Percentiles rank a stretch among this genome's conserved stretches.
Evolutionary conservation across 2,888 invertebrate genomes (phyloP).

Genomic region (Oscheius sp.): DNA sequence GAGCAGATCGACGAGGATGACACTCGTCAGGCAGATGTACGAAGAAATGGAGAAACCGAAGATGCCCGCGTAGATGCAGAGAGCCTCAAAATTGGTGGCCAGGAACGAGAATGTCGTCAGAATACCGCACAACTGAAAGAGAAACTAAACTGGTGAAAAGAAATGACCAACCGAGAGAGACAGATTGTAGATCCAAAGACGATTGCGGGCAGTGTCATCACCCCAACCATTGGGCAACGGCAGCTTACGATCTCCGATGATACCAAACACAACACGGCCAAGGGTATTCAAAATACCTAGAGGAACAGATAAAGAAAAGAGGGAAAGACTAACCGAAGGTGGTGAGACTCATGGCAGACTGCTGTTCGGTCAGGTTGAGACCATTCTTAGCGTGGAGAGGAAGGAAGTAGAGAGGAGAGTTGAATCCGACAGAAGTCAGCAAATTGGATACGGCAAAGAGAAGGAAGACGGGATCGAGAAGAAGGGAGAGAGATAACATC

Average conservation of each 20-base stretch:
- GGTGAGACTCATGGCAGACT: slow-evolving; percentile 61
- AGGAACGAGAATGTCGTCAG: slow-evolving; percentile 86
- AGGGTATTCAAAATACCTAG: slow-evolving; percentile 86
- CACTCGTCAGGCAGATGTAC: slow-evolving; percentile 95
- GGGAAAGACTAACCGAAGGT: slow-evolving; percentile 57
- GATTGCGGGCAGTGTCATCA: slow-evolving; percentile 85
- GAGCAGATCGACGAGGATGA: slow-evolving; percentile 93
- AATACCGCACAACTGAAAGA: slow-evolving; percentile 82
- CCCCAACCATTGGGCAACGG: slow-evolving; percentile 77
- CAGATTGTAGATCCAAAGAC: slow-evolving; percentile 88
- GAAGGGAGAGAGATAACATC: slow-evolving; percentile 87
- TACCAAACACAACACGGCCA: slow-evolving; percentile 89
- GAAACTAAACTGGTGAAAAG: background rate
- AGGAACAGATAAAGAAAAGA: slow-evolving; percentile 30
- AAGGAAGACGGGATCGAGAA: slow-evolving; percentile 87
- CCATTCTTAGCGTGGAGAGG: slow-evolving; percentile 60
- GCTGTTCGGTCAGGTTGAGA: slow-evolving; percentile 40
- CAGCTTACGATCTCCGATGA: slow-evolving; percentile 73
- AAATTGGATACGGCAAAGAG: slow-evolving; percentile 93
- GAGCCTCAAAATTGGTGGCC: slow-evolving; percentile 81
- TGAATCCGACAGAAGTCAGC: slow-evolving; percentile 92
- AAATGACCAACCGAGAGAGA: slow-evolving; percentile 81
- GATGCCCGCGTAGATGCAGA: slow-evolving; percentile 83
- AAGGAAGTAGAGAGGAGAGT: slow-evolving; percentile 87
- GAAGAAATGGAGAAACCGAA: slow-evolving; percentile 75